Evolutionary conservation across 2,113 vertebrate species (phyloP).

Genomic region (Scatophagus argus): DNA sequence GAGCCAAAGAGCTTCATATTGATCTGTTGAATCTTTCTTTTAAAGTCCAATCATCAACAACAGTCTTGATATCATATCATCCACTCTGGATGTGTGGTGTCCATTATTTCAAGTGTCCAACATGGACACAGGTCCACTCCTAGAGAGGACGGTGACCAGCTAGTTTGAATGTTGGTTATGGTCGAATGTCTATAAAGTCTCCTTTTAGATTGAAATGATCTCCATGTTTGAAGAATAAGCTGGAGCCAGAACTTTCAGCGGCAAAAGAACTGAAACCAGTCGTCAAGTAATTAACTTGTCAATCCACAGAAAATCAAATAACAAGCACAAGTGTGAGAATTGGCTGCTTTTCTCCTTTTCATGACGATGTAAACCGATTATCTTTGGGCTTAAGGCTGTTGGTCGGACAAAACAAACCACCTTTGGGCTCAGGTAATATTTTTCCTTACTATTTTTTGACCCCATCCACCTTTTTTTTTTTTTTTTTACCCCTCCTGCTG

Average conservation of each 20-base stretch:
- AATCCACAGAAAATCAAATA: neutral
- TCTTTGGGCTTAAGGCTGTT: neutral
- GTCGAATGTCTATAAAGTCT: too few species aligned
- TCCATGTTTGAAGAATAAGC: too few species aligned
- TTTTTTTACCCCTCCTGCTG: too few species aligned
- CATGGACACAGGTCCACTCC: neutral
- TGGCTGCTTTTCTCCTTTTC: neutral
- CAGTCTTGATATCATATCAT: slow-evolving; percentile 32
- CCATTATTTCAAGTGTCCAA: neutral
- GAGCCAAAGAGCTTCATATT: slow-evolving; percentile 70
- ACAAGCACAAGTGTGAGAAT: neutral
- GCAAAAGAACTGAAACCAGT: too few species aligned
- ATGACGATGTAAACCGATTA: neutral
- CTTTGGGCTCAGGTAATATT: neutral
- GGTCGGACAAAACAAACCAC: neutral
- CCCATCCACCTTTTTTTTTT: too few species aligned
- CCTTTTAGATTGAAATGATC: neutral
- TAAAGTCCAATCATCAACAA: slow-evolving; percentile 42
- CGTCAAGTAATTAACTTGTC: neutral
- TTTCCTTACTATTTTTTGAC: neutral
- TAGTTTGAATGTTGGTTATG: neutral
- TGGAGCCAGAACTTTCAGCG: too few species aligned
- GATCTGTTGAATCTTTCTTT: slow-evolving; percentile 65
- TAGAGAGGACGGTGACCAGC: neutral
- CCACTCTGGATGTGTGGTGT: neutral